Evolutionary conservation across 2,797 vertebrate species (phyloP), one percentile per base, ranked within the genome.

Genomic region (Spinibarbus caldwelli): DNA sequence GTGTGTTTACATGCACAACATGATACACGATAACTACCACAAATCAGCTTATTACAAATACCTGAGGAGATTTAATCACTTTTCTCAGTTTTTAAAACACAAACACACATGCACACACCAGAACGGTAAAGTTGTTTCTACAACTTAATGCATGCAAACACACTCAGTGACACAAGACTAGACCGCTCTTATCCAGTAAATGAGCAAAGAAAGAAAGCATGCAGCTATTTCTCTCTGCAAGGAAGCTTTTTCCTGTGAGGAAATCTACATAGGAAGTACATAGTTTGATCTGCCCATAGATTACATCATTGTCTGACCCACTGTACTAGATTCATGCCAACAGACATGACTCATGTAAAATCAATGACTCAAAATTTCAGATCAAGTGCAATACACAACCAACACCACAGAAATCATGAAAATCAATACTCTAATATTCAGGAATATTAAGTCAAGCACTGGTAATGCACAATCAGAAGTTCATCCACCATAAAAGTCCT

Each of bases 251-350:
- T 82, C 80, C 31, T 75, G 29, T 66, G 21, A 83, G 19, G 47
- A 31, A 31, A 73, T 64, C 41, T 83, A 83, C 54, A 84, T 47
- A 84, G 82, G 82, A 84, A 84, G 82, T 59, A 15, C 73, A 84
- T 67, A 43, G 47, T 78, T 54, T 78, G 62, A 78, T 78, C 62
- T 78, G 62, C 73, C 36, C 47, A 54, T 41, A 67, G 59, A 67
- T 84, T 64, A 77, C 82, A 84, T 68, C 82, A 68, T n/a, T 21
- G 62, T 67, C 15, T 83, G 71, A 41, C 23, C 72, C 72, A 77
- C 45, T 83, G 82, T 73, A 47, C 57, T n/a, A 47, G 41, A 76
- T 34, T 64, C 34, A 66, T 66, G 43, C 54, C 26, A 54, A 68
- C 62, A 84, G n/a, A n/a, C 31, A 9, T 45, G 34, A 78, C 62